Evolutionary conservation across 2,113 vertebrate species (phyloP), one percentile per base, ranked within the genome.

Genomic region (Podocnemis expansa): DNA sequence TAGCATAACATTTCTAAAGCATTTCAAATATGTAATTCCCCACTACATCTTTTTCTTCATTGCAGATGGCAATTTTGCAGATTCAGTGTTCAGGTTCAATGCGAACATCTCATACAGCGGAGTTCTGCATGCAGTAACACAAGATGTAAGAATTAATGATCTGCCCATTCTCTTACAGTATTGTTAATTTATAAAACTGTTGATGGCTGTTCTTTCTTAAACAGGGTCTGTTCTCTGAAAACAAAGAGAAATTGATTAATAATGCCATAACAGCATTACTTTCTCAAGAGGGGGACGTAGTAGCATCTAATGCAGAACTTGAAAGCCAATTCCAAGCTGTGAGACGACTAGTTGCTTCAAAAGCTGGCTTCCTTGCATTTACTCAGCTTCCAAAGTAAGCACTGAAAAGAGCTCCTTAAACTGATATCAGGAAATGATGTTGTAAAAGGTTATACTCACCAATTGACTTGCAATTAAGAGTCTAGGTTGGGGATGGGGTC

Each of bases 241-340:
- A 99, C 98, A 99, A 99, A 97, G 99, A 99, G 97, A 99, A 99
- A 94, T 98, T 99, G 96, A 99, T 99, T 95, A 99, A 99, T 98
- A 99, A 99, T 88, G 99, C 99, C 90, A 99, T 99, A 97, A 98
- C 99, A 92, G 99, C 99, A 43, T 97, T 99, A 51, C 95, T 99
- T 16, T 99, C 98, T 17, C 99, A 99, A 93, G 99, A 99, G 88
- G 98, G 98, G 13, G 99, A 99, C 96, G 94, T 98, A 79, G 98
- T 98, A 3, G 97, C 98, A 67, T 98, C 98, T 45, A 99, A 99
- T 58, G 95, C 99, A n/a, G 99, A 99, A 95, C 98, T 99, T 75
- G 99, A 99, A 98, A 99, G 99, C 94, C 99, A 99, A 24, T 99
- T 99, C 96, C 99, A 99, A 98, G 99, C 99, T 92, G 98, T 99